These are phyloP conservation scores for Kryphioiulus occultus DNA, from an alignment of 2,888 invertebrate species.

Conservation along the genomic window DNA sequence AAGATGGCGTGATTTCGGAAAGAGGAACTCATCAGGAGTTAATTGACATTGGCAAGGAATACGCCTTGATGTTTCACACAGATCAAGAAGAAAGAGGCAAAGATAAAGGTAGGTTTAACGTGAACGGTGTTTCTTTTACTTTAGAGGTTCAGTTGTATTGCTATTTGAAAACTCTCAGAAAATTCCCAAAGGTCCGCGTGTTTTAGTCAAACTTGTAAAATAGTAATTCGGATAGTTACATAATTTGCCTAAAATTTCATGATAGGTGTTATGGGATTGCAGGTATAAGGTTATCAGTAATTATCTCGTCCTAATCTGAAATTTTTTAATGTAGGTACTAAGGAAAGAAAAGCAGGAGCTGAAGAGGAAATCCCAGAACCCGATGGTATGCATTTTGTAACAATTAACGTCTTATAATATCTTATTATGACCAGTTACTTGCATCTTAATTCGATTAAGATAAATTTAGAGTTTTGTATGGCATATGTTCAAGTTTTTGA, in stretches of 20 bases:
- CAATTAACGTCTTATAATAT: not conserved
- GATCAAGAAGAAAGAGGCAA: slow-evolving; percentile 49
- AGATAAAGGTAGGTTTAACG: slow-evolving; percentile 27
- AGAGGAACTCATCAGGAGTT: slow-evolving; percentile 66
- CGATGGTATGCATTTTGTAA: not conserved
- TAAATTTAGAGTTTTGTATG: too few relatives aligned
- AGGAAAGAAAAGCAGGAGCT: slow-evolving; percentile 55
- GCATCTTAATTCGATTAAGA: too few relatives aligned
- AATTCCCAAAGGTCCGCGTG: not conserved
- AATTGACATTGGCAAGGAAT: slow-evolving; percentile 61
- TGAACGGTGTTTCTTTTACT: too few relatives aligned
- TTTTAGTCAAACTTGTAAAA: too few relatives aligned
- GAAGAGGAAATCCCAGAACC: slow-evolving; percentile 56
- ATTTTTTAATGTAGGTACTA: slow-evolving; percentile 7
- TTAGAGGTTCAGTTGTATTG: too few relatives aligned
- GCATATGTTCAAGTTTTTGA: too few relatives aligned
- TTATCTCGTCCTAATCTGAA: not conserved
- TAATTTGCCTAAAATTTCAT: too few relatives aligned
- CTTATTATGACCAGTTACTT: too few relatives aligned
- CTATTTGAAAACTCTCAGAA: too few relatives aligned
- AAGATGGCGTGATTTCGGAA: slow-evolving; percentile 67
- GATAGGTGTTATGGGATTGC: too few relatives aligned
- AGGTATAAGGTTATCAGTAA: too few relatives aligned
- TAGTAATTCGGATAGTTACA: too few relatives aligned
- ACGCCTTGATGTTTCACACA: slow-evolving; percentile 56